Base-by-base conservation (phyloP, 2,888 invertebrate genomes). In the Tetheella fluctuosa region DNA sequence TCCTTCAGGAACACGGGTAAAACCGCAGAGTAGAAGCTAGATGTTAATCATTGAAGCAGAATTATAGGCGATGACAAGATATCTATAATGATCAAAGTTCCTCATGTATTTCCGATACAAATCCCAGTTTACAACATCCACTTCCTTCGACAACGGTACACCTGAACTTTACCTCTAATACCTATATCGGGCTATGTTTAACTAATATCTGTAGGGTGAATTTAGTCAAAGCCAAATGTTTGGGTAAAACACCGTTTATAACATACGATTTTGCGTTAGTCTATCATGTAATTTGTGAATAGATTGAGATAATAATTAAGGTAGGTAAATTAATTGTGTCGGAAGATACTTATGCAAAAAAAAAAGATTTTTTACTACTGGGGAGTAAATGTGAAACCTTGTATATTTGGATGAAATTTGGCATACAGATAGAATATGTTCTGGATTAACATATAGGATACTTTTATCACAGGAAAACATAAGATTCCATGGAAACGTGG, bases 161-260 rank as follows among this genome's bases (percentile, higher is more conserved):
- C 55, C 60, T 23, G 59, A 53, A 57, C 59, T 64, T 54, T 54
- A 57, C 52, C 37, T 56, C 54, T 63, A 54, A 61, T 61, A 74
- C 62, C 62, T 52, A 52, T 23, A 15, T 48, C 57, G 34, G 10
- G 34, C 34, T 30, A 20, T 64, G 69, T 57, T 63, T 65, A 72
- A 58, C 63, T 63, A 59, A 37, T 39, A 56, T 56, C 34, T 56
- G 61, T 69, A 62, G 66, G 61, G 60, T 54, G 63, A 65, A 64
- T 68, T 70, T 75, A 67, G 58, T 63, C 65, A 63, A 62, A 70
- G 64, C 48, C 74, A 57, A 56, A 67, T 68, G 63, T 62, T 63
- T 57, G 23, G 7, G 13, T n/a, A n/a, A 23, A 20, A 34, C 5
- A 6, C 48, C 20, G 20, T 48, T 48, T 48, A 48, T 48, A 48